Evolutionary conservation across 2,797 vertebrate genomes (phyloP).

Genomic region (Leucoraja ocellata): DNA sequence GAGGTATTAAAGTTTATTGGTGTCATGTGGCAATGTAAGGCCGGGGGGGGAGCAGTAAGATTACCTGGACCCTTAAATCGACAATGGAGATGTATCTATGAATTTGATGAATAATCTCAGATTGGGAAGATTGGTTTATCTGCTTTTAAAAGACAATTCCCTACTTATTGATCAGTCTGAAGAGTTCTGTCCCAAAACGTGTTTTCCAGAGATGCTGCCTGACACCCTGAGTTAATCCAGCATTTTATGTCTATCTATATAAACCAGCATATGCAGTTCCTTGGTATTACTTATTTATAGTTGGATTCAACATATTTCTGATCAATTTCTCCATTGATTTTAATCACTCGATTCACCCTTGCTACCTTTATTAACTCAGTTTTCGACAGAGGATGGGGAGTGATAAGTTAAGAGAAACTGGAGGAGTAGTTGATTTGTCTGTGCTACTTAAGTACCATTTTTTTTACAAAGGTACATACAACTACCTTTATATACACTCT

Average conservation of each 20-base stretch:
- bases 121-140: background rate
- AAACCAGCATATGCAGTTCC: too few relatives aligned
- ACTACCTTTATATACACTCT: background rate
- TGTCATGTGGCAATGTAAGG: background rate
- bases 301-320: background rate
- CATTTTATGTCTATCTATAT: too few relatives aligned
- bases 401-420: too few relatives aligned
- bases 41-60: background rate
- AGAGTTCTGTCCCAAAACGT: too few relatives aligned
- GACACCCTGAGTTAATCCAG: too few relatives aligned
- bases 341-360: background rate
- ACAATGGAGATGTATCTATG: background rate
- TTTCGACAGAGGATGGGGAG: too few relatives aligned
- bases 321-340: background rate
- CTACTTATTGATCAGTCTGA: too few relatives aligned
- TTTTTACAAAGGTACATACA: background rate
- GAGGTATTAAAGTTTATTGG: background rate
- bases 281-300: background rate
- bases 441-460: background rate
- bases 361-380: background rate
- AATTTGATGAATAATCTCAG: background rate
- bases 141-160: background rate
- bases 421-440: background rate
- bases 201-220: too few relatives aligned
- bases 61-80: background rate